A percentile compares a stretch with the other conserved stretches of the same genome.
Evolutionary conservation across 2,797 vertebrate species (phyloP).

Genomic region (Acanthis flammea): DNA sequence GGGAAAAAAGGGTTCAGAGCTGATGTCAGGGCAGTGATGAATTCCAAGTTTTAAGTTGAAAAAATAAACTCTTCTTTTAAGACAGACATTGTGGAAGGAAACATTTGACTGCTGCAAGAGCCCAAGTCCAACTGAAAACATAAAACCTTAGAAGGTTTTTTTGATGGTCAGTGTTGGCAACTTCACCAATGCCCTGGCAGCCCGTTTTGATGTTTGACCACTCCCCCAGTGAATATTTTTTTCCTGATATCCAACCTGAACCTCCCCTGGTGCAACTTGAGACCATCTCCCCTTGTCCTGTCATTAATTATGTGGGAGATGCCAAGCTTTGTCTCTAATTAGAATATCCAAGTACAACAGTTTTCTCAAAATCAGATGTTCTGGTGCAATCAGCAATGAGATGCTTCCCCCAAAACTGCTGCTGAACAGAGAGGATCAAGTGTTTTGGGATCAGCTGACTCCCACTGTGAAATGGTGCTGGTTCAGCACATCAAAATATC

Average conservation of each 20-base stretch:
- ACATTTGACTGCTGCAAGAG: not conserved
- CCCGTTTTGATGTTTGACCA: not conserved
- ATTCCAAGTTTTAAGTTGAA: not conserved
- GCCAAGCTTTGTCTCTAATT: not conserved
- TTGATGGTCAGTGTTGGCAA: not conserved
- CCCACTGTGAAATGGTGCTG: not conserved
- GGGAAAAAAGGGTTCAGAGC: not conserved
- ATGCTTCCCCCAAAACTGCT: not conserved
- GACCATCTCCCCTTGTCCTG: not conserved
- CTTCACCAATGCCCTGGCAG: too few relatives aligned
- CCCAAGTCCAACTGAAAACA: not conserved
- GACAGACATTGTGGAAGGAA: not conserved
- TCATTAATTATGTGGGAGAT: not conserved
- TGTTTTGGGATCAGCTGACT: not conserved
- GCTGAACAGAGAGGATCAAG: not conserved
- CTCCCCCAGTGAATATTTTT: not conserved
- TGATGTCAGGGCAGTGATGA: not conserved
- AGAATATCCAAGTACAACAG: not conserved
- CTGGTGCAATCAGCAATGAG: not conserved
- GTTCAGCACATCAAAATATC: not conserved
- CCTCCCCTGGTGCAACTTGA: not conserved
- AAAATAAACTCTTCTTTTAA: not conserved
- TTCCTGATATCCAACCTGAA: not conserved
- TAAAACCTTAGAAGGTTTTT: fast-evolving
- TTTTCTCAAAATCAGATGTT: not conserved